Conservation (phyloP, 1,140 invertebrate genomes). For the Anastrepha ludens region DNA sequence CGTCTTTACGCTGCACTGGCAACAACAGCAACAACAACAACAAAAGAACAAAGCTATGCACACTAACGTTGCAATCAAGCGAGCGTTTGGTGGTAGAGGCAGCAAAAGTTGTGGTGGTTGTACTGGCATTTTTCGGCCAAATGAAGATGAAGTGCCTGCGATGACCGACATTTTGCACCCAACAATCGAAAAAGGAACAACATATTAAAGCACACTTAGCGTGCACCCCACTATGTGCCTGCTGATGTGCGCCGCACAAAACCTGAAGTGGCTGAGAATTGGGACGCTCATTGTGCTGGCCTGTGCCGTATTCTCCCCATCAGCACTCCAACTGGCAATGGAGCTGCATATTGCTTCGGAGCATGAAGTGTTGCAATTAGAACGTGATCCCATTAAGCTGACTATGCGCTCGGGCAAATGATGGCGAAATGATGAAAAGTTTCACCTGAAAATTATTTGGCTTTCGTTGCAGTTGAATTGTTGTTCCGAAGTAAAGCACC, state of each 20-base stretch:
- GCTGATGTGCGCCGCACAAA: neutral
- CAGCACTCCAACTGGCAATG: neutral
- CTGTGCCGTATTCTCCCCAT: neutral
- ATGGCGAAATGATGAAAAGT: conserved; percentile 36
- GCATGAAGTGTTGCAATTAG: conserved; percentile 51
- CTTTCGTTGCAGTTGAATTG: neutral
- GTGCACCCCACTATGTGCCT: neutral
- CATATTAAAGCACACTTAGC: conserved; percentile 40
- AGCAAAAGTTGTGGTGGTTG: neutral
- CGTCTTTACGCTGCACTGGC: neutral
- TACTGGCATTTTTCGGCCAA: conserved; percentile 36
- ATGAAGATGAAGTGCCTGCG: conserved; percentile 43
- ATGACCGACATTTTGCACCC: conserved; percentile 45
- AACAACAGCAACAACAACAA: neutral
- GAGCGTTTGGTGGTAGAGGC: neutral
- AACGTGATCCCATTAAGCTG: conserved; percentile 42
- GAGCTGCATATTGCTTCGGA: conserved; percentile 29
- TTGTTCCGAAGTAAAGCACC: neutral
- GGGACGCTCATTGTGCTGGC: conserved; percentile 23
- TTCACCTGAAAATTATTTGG: conserved; percentile 25
- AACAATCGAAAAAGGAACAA: conserved; percentile 5
- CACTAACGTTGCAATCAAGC: neutral
- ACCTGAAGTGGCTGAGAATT: conserved; percentile 39
- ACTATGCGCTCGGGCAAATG: neutral
- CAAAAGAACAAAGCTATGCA: neutral